Base-by-base conservation (phyloP, 92 coral and sea anemone species). In the Desmophyllum pertusum region DNA sequence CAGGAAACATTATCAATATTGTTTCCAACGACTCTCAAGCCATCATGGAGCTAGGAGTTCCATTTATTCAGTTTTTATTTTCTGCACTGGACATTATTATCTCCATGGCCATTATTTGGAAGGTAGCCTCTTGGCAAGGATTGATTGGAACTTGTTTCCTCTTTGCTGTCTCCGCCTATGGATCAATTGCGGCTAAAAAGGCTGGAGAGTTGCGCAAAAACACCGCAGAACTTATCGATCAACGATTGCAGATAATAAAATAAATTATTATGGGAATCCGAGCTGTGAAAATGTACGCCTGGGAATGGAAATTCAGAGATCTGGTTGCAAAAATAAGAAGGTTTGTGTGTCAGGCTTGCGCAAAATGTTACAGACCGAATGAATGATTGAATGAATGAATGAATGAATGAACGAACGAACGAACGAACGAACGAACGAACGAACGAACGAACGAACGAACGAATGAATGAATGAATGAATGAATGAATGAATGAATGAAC, bases 281-380 rank as follows among this genome's bases (percentile, higher is more conserved):
- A 0, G 73, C 50, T 0, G 61, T 78, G 9, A 78, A 78, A 64
- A 78, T 78, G 73, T 62, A 78, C 73, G 83, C 83, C 51, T 78
- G 72, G 83, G 83, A 78, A 78, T 78, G 83, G 83, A 78, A 78
- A n/a, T 78, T 78, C 57, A 78, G 40, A 45, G 57, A 41, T 0
- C 53, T 77, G 55, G 83, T 78, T 31, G 38, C 83, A 42, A 42
- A 14, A 29, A 42, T 78, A 43, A 45, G 83, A 42, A 41, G 57
- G 83, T 78, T 39, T n/a, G n/a, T n/a, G n/a, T n/a, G n/a, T n/a
- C n/a, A n/a, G n/a, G n/a, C n/a, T n/a, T n/a, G n/a, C n/a, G n/a
- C n/a, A n/a, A n/a, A n/a, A n/a, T n/a, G n/a, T n/a, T n/a, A n/a
- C n/a, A n/a, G n/a, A n/a, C n/a, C n/a, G n/a, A n/a, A n/a, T n/a